These are phyloP conservation scores for Malurus cyaneus DNA, from an alignment of 2,113 vertebrate species.

Conservation along the genomic window DNA sequence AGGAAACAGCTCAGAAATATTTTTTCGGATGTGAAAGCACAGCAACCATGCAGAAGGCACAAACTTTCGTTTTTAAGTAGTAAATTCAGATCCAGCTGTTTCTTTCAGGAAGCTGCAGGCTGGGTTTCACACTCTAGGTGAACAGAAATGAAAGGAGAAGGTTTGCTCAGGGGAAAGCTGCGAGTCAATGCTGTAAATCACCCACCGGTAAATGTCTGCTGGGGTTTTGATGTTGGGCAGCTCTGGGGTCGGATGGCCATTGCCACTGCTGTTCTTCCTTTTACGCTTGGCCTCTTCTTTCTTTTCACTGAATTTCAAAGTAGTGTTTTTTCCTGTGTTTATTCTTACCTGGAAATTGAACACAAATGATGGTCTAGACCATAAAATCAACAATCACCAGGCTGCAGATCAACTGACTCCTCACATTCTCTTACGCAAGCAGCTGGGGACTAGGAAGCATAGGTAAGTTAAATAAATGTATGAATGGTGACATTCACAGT, in stretches of 20 bases:
- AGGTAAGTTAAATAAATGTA: background rate
- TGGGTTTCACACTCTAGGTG: background rate
- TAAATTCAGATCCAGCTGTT: background rate
- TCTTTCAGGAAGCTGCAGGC: background rate
- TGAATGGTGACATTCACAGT: background rate
- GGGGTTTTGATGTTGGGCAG: conserved; percentile 87
- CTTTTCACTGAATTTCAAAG: conserved; percentile 92
- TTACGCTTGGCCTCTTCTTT: conserved; percentile 94
- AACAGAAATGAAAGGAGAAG: background rate
- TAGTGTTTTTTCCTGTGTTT: conserved; percentile 97
- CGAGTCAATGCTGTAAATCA: rapidly evolving
- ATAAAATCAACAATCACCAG: conserved; percentile 4
- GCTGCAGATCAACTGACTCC: background rate
- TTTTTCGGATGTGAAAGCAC: background rate
- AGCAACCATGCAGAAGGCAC: background rate
- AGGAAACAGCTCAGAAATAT: background rate
- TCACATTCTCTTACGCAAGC: background rate
- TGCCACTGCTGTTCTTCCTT: conserved; percentile 83
- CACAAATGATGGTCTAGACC: conserved; percentile 13
- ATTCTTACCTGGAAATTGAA: conserved; percentile 88
- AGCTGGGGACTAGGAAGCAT: background rate
- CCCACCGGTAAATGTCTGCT: conserved; percentile 91
- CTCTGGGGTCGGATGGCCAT: conserved; percentile 81
- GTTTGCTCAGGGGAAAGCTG: background rate
- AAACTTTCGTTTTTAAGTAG: background rate